Percentiles rank a stretch among this genome's conserved stretches.
Evolutionary conservation across 2,797 vertebrate species (phyloP).

Genomic region (Diglossa cyanea): DNA sequence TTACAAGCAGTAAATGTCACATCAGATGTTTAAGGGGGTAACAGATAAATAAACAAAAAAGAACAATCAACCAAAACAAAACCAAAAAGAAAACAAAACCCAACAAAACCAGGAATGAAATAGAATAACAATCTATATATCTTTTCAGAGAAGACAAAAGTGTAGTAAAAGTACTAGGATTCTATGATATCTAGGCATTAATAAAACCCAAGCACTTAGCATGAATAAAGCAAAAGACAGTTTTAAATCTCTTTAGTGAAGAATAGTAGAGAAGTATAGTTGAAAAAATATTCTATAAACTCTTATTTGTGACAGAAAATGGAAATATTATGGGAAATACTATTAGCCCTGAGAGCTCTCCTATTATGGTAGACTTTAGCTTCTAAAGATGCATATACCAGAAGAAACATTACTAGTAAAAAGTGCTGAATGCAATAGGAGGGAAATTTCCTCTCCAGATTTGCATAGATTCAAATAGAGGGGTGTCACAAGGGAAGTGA

Average conservation of each 20-base stretch:
- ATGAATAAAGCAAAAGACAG: slow-evolving; percentile 13
- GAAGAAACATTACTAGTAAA: background rate
- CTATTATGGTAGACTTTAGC: background rate
- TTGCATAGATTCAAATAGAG: background rate
- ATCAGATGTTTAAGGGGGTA: background rate
- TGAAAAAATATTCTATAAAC: background rate
- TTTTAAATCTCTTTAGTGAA: slow-evolving; percentile 22
- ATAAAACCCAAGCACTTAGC: background rate
- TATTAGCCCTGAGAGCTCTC: background rate
- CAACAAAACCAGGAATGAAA: background rate
- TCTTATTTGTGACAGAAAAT: background rate
- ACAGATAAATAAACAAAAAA: background rate
- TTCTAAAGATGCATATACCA: background rate
- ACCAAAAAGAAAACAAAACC: background rate
- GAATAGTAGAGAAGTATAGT: background rate
- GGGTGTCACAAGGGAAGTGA: background rate
- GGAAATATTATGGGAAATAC: background rate
- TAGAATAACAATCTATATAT: background rate
- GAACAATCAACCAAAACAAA: background rate
- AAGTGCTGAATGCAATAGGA: background rate
- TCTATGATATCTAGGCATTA: background rate
- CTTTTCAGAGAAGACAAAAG: background rate
- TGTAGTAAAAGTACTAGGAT: background rate
- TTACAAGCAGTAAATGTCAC: background rate
- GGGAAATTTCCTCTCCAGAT: background rate